These are phyloP conservation scores for Labroides dimidiatus DNA, from an alignment of 2,797 vertebrate species.

Conservation along the genomic window DNA sequence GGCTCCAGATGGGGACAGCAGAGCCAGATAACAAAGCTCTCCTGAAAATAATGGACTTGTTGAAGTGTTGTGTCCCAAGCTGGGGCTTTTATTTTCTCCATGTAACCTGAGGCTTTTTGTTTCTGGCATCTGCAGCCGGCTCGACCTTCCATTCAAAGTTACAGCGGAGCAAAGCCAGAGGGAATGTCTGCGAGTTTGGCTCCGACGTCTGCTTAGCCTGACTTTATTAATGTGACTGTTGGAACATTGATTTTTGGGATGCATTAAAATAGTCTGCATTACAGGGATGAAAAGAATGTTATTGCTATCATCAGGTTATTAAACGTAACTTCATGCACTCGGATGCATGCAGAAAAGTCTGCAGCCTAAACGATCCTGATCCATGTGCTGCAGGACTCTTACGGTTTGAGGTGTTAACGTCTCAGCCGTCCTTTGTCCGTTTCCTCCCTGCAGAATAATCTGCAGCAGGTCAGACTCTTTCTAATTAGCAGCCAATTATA, in stretches of 20 bases:
- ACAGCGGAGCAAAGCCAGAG: no score
- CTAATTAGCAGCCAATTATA: slow-evolving; percentile 79
- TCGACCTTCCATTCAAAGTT: not conserved
- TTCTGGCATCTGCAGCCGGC: not conserved
- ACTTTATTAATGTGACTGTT: no score
- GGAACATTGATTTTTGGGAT: not conserved
- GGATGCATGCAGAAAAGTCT: no score
- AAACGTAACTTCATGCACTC: no score
- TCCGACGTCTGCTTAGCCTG: no score
- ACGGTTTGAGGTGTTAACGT: not conserved
- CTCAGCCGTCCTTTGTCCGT: not conserved
- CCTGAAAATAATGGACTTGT: slow-evolving; percentile 21
- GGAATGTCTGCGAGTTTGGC: no score
- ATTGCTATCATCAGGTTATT: no score
- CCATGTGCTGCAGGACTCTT: no score
- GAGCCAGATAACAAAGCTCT: slow-evolving; percentile 33
- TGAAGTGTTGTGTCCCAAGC: slow-evolving; percentile 6
- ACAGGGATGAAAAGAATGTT: no score
- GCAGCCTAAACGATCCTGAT: no score
- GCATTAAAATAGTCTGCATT: no score
- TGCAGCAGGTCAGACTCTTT: slow-evolving; percentile 51
- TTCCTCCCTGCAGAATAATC: slow-evolving; percentile 6
- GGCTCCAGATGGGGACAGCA: slow-evolving; percentile 24
- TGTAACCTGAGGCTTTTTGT: not conserved
- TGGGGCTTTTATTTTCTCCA: not conserved